Conservation (phyloP, 2,888 invertebrate species). For the Tricholauxania praeusta region DNA sequence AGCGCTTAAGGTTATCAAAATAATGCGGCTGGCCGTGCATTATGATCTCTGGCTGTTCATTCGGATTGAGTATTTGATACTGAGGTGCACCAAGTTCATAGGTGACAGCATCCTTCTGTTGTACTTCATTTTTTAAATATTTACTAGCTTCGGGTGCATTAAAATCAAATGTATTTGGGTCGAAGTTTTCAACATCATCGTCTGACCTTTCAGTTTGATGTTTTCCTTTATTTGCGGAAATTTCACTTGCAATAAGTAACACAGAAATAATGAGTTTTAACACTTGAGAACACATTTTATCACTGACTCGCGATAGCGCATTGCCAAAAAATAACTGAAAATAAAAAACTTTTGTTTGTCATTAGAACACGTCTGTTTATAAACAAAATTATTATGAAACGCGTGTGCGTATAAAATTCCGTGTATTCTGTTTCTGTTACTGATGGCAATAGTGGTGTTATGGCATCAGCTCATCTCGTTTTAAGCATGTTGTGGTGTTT, state of each 20-base stretch:
- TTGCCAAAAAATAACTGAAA: background rate
- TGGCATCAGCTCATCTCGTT: too few species aligned
- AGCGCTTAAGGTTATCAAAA: constrained; percentile 48
- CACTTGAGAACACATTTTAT: constrained; percentile 11
- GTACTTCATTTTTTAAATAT: constrained; percentile 52
- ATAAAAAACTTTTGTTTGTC: too few species aligned
- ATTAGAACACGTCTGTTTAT: too few species aligned
- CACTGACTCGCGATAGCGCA: background rate
- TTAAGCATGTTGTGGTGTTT: too few species aligned
- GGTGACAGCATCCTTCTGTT: constrained; percentile 57
- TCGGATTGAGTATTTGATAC: constrained; percentile 58
- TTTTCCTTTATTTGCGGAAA: background rate
- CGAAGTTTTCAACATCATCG: background rate
- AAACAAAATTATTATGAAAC: too few species aligned
- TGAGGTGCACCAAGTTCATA: constrained; percentile 58
- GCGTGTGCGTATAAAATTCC: too few species aligned
- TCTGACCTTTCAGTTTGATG: background rate
- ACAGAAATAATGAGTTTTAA: background rate
- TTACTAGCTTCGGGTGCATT: constrained; percentile 3
- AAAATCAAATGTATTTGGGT: background rate
- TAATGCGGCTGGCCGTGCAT: constrained; percentile 59
- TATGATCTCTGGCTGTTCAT: constrained; percentile 59
- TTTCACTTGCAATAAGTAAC: background rate
- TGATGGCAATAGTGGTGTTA: too few species aligned
- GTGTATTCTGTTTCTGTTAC: too few species aligned